phyloP scores from a whole-genome alignment of 2,888 invertebrate genomes.

The Seira ritae region DNA sequence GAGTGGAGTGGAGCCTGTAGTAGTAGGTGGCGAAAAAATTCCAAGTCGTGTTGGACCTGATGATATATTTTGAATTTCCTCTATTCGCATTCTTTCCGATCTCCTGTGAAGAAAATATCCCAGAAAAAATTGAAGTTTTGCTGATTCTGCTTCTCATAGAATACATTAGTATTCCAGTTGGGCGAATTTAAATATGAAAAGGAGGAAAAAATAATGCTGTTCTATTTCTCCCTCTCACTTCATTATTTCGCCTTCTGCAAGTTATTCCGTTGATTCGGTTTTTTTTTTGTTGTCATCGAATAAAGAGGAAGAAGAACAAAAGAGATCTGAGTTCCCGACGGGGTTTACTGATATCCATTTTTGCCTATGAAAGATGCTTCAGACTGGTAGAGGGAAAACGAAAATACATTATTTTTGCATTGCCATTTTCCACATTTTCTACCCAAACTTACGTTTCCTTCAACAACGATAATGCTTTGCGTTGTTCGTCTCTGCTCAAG shows the following conservation, averaged over 20 bases:
- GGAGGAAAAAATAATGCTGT: conserved; percentile 31
- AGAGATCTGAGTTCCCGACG: conserved; percentile 35
- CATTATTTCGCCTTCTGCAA: not conserved
- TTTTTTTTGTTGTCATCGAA: conserved; percentile 43
- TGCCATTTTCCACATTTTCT: no score
- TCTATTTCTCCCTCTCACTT: conserved; percentile 20
- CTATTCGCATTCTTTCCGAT: not conserved
- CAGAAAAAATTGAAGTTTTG: not conserved
- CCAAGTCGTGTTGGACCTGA: not conserved
- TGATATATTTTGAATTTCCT: not conserved
- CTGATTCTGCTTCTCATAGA: conserved; percentile 17
- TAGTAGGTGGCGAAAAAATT: not conserved
- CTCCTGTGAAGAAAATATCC: not conserved
- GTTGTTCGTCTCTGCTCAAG: not conserved
- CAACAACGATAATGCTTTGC: not conserved
- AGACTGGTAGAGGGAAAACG: no score
- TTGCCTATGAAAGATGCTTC: no score
- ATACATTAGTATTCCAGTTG: conserved; percentile 52
- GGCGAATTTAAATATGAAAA: conserved; percentile 41
- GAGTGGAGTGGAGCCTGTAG: not conserved
- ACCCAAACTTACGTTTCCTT: not conserved
- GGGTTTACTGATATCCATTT: conserved; percentile 39
- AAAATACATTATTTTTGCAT: no score
- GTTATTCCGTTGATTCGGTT: conserved; percentile 32
- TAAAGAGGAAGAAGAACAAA: conserved; percentile 44